Conservation (phyloP, 2,797 vertebrate genomes). For the Falco rusticolus region DNA sequence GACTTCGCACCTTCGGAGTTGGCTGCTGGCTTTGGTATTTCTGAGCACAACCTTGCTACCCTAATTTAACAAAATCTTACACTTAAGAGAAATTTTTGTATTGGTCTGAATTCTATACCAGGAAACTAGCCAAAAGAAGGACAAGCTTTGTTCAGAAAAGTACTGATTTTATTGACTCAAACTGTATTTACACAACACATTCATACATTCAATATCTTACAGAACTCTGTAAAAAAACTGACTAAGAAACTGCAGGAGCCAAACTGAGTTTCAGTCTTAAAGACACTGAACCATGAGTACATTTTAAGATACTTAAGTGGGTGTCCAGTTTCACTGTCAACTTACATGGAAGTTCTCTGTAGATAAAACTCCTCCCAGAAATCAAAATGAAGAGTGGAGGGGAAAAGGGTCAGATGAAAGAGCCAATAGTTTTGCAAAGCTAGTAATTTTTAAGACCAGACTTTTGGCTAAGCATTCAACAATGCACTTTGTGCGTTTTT, state of each 20-base stretch:
- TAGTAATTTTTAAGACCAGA: neutral
- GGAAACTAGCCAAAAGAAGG: neutral
- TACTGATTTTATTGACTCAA: conserved; percentile 78
- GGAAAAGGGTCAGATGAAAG: conserved; percentile 24
- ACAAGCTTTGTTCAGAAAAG: conserved; percentile 56
- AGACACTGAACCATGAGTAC: conserved; percentile 64
- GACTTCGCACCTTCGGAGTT: neutral
- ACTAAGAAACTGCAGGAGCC: conserved; percentile 74
- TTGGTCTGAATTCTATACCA: neutral
- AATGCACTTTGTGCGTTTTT: neutral
- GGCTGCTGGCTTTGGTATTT: neutral
- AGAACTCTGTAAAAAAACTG: conserved; percentile 73
- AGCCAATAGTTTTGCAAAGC: conserved; percentile 13
- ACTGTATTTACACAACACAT: conserved; percentile 80
- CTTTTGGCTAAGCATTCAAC: conserved; percentile 1
- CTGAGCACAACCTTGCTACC: neutral
- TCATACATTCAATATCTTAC: conserved; percentile 78
- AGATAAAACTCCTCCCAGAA: conserved; percentile 16
- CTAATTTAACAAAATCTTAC: neutral
- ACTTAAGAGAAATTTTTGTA: neutral
- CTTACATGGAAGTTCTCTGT: neutral
- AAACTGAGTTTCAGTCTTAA: conserved; percentile 65
- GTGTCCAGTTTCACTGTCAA: conserved; percentile 45
- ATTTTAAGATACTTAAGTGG: conserved; percentile 46
- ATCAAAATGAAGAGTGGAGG: conserved; percentile 1